Evolutionary conservation across 2,797 vertebrate species (phyloP), one percentile per base, ranked within the genome.

Genomic region (Lacerta bilineata): DNA sequence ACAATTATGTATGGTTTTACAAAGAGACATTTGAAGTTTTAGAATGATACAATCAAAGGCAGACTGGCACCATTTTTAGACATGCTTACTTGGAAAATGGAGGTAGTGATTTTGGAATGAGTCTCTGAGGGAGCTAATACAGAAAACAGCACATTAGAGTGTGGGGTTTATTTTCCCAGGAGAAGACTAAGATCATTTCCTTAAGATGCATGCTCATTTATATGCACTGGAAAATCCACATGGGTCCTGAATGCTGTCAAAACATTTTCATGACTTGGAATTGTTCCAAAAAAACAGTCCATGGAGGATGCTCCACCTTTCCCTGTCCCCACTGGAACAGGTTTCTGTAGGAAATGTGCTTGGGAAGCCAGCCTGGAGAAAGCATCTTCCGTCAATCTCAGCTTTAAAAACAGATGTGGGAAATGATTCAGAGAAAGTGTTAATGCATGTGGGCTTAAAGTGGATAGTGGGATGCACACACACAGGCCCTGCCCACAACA

Each of bases 191-290:
- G 33, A 8, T 66, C 43, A 64, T 50, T n/a, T 15, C 9, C 29
- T 39, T 72, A 71, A 39, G 36, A 72, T 61, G 7, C 46, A 13
- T 72, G n/a, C 8, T 77, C 13, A 6, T 50, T 71, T 55, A 69
- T 71, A 17, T 59, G 77, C 39, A 46, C 66, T n/a, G n/a, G 78
- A 50, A 87, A 61, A 72, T 72, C 46, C 50, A 69, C 76, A 72
- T 39, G 3, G 64, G 6, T 17, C 27, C 15, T 43, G 4, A 82
- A 55, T 55, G 13, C 15, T n/a, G 27, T 55, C 50, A 15, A 4
- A 66, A 18, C 10, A 9, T 55, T 69, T 10, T 80, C 20, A 29
- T 23, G 5, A 18, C 25, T 25, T 69, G 64, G 33, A 50, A 20
- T 59, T 68, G 20, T 72, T 80, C 25, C 64, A 78, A n/a, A 27